phyloP scores from a whole-genome alignment of 35 echinoderm and acorn worm species.

The Amphiura filiformis region DNA sequence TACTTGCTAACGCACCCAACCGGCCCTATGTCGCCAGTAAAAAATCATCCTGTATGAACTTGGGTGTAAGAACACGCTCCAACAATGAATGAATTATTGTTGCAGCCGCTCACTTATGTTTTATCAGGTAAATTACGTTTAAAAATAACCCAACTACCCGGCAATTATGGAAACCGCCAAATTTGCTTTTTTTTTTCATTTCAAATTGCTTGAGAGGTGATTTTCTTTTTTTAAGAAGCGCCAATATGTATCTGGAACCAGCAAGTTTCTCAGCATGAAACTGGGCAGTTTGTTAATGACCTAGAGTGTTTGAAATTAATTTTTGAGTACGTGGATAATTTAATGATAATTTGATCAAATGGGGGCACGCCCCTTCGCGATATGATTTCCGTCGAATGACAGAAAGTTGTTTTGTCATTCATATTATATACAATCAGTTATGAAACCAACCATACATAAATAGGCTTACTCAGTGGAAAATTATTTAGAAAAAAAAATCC shows the following conservation, averaged over 20 bases:
- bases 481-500: background rate
- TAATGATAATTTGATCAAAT: background rate
- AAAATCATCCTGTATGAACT: background rate
- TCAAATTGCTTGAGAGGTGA: background rate
- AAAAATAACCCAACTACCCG: background rate
- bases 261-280: background rate
- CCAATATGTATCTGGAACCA: background rate
- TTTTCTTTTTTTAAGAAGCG: background rate
- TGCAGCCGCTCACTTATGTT: background rate
- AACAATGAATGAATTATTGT: constrained; percentile 15
- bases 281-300: background rate
- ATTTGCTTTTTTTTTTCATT: background rate
- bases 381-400: background rate
- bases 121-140: background rate
- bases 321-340: background rate
- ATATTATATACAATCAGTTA: background rate
- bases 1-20: background rate
- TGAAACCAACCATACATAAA: background rate
- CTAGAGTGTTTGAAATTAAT: background rate
- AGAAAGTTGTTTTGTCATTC: background rate
- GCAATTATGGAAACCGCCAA: background rate
- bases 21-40: background rate
- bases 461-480: background rate
- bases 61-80: background rate
- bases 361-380: background rate